Evolutionary conservation across 2,888 invertebrate species (phyloP).

Genomic region (Hipparchia semele): DNA sequence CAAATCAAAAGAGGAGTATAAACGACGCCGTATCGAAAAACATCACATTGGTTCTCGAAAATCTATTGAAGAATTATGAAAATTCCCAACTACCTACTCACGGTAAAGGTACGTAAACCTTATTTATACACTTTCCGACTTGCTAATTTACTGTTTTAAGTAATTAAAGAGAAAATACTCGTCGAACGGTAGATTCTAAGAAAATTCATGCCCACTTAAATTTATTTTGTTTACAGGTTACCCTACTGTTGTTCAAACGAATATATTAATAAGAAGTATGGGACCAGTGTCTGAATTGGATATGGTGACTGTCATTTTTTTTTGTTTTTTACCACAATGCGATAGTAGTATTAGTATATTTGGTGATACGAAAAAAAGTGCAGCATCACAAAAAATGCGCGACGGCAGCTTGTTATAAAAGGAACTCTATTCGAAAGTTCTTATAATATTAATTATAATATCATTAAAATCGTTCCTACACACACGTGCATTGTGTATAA

Average conservation of each 20-base stretch:
- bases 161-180: neutral
- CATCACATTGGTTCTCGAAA: constrained; percentile 92
- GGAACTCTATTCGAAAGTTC: too few relatives aligned
- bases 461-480: too few relatives aligned
- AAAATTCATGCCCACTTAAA: constrained; percentile 5
- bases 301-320: constrained; percentile 85
- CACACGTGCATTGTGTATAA: too few relatives aligned
- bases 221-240: constrained; percentile 81
- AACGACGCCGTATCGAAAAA: constrained; percentile 91
- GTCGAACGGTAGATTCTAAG: too few relatives aligned
- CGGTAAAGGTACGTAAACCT: constrained; percentile 86
- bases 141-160: neutral
- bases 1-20: constrained; percentile 76
- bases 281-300: constrained; percentile 95
- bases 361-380: too few relatives aligned
- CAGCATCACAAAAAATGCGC: too few relatives aligned
- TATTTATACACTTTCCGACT: neutral
- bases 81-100: constrained; percentile 95
- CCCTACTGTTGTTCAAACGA: constrained; percentile 93
- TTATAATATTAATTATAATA: too few relatives aligned
- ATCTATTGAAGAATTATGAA: constrained; percentile 94
- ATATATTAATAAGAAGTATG: constrained; percentile 95
- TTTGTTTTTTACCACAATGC: neutral
- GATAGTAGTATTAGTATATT: too few relatives aligned
- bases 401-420: too few relatives aligned